phyloP scores from a whole-genome alignment of 2,888 invertebrate species.

The Philonicus albiceps region DNA sequence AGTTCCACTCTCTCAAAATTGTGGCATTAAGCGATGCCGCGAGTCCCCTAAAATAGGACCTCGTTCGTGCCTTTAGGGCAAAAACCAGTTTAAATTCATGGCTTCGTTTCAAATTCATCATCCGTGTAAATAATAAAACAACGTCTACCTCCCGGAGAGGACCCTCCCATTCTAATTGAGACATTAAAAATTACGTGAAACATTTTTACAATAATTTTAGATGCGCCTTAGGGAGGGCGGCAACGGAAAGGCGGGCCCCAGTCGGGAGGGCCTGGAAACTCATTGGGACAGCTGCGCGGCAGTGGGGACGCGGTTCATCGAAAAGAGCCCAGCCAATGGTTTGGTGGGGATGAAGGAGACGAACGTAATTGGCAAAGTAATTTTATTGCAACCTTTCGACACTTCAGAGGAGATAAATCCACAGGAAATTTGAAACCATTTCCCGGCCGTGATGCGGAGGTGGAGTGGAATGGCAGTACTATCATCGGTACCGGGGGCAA shows the following conservation, averaged over 20 bases:
- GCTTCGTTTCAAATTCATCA: constrained; percentile 32
- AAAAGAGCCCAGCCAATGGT: background rate
- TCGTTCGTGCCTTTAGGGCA: background rate
- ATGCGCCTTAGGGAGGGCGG: background rate
- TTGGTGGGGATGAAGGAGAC: constrained; percentile 29
- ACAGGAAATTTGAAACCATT: constrained; percentile 50
- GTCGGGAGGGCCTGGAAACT: background rate
- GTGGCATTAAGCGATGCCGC: background rate
- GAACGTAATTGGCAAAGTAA: constrained; percentile 49
- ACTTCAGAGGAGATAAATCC: constrained; percentile 47
- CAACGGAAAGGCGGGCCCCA: background rate
- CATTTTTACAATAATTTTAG: constrained; percentile 16
- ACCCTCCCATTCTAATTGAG: constrained; percentile 1
- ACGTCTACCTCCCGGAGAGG: background rate
- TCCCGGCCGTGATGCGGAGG: constrained; percentile 35
- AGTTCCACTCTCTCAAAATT: background rate
- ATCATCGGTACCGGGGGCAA: background rate
- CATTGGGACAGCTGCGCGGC: background rate
- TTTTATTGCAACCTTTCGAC: constrained; percentile 50
- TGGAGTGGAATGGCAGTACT: background rate
- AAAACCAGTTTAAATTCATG: background rate
- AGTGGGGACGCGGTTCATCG: background rate
- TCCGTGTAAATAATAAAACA: constrained; percentile 33
- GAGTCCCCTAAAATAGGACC: background rate
- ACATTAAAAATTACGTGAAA: constrained; percentile 42